Evolutionary conservation across 2,113 vertebrate genomes (phyloP).

Genomic region (Hippocampus mohnikei): DNA sequence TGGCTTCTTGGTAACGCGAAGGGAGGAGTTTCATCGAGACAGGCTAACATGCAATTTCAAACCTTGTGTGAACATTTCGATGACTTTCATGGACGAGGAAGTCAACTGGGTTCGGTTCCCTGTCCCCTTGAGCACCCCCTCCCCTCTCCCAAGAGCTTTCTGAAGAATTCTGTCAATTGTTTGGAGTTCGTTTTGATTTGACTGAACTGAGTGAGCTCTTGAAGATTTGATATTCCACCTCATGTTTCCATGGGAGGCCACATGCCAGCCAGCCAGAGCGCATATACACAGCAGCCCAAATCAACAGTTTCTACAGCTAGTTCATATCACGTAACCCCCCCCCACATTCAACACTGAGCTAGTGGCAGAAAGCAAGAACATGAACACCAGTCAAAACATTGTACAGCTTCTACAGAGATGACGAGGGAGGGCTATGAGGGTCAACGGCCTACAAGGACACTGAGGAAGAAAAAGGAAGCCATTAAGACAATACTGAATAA

Average conservation of each 20-base stretch:
- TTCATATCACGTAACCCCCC: conserved; percentile 36
- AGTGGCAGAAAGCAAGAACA: conserved; percentile 33
- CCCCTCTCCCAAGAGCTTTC: no score
- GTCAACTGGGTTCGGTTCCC: background rate
- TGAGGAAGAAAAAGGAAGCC: conserved; percentile 39
- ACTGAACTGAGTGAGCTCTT: background rate
- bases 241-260: background rate
- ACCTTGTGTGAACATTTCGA: background rate
- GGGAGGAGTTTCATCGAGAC: background rate
- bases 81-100: background rate
- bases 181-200: background rate
- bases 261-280: background rate
- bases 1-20: background rate
- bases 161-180: background rate
- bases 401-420: conserved; percentile 23
- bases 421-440: conserved; percentile 15
- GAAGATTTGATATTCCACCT: background rate
- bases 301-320: conserved; percentile 41
- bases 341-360: conserved; percentile 24
- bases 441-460: conserved; percentile 42
- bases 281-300: conserved; percentile 21
- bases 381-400: conserved; percentile 17
- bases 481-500: conserved; percentile 67
- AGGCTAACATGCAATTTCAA: background rate
- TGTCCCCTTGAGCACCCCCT: no score